Conservation (phyloP, 1,140 invertebrate species). For the Polypedilum vanderplanki region DNA sequence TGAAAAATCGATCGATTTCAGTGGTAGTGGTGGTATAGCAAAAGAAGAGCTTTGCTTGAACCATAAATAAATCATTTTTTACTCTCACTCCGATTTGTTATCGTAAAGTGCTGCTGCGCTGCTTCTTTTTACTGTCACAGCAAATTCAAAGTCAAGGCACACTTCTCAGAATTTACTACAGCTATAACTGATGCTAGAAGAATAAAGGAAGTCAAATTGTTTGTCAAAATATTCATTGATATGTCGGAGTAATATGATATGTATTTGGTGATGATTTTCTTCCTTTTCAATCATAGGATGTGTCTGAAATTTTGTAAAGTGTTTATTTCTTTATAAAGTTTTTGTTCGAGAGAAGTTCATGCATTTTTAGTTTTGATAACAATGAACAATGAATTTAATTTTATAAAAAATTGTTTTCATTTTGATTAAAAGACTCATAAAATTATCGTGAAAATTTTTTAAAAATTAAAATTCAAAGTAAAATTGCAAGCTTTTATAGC, state of each 20-base stretch:
- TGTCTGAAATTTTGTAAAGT: neutral
- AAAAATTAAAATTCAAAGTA: too few species aligned
- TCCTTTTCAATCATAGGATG: neutral
- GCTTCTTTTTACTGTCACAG: neutral
- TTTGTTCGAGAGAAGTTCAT: too few species aligned
- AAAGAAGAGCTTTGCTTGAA: conserved; percentile 2
- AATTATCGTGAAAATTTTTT: too few species aligned
- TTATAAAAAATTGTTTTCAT: too few species aligned
- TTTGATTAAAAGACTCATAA: too few species aligned
- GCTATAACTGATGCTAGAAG: neutral
- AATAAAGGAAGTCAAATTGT: neutral
- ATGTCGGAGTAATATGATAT: neutral
- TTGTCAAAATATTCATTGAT: conserved; percentile 2
- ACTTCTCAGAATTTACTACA: neutral
- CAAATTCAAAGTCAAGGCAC: neutral
- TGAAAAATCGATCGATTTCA: conserved; percentile 15
- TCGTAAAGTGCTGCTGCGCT: too few species aligned
- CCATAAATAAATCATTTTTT: conserved; percentile 8
- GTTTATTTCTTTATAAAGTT: too few species aligned
- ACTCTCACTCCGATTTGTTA: neutral
- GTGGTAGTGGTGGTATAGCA: neutral
- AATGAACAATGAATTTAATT: too few species aligned
- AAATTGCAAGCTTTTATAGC: too few species aligned
- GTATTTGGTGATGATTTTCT: neutral
- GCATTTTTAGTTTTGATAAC: too few species aligned